Base-by-base conservation (phyloP, 2,113 vertebrate species). In the Eurystomus gularis region DNA sequence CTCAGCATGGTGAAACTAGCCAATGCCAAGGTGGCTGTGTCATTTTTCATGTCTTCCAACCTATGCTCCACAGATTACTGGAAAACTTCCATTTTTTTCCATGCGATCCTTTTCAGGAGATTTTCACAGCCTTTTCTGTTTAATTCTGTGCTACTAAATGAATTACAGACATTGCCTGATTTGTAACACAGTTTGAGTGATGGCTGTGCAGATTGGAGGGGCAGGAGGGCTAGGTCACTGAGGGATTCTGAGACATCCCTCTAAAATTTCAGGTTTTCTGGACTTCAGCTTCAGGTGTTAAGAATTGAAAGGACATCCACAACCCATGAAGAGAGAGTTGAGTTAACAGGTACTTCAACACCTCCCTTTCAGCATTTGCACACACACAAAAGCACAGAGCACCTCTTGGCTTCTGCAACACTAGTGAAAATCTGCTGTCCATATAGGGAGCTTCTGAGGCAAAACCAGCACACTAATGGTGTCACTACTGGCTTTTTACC, bases 341-440 rank as follows among this genome's bases (percentile, higher is more conserved):
- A 81, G 8, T 23, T 13, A 49, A 28, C 15, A 84, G 17, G 11
- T 84, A 48, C 10, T 51, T 61, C 25, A 64, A 9, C 39, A 69
- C 33, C 10, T n/a, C 31, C 16, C 7, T 39, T 83, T 48, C 17
- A 80, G 35, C 0, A 0, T 37, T 17, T 2, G 24, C 11, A 19
- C 13, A 51, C 7, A 31, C 13, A 29, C 8, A 25, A 26, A 42
- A 64, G 5, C 46, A 62, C 4, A 29, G 18, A 70, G 17, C 26
- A n/a, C 18, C 20, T 51, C 14, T n/a, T 60, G 40, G 19, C 15
- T 46, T 37, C 49, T 57, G 51, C 29, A 76, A n/a, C 4, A 17
- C 3, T 40, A 40, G 13, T n/a, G 57, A 76, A 91, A 83, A 35
- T 19, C 28, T 60, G 13, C 46, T 19, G 20, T 62, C 76, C 33